Conservation (phyloP, 2,797 vertebrate species). For the Arctocebus calabarensis region DNA sequence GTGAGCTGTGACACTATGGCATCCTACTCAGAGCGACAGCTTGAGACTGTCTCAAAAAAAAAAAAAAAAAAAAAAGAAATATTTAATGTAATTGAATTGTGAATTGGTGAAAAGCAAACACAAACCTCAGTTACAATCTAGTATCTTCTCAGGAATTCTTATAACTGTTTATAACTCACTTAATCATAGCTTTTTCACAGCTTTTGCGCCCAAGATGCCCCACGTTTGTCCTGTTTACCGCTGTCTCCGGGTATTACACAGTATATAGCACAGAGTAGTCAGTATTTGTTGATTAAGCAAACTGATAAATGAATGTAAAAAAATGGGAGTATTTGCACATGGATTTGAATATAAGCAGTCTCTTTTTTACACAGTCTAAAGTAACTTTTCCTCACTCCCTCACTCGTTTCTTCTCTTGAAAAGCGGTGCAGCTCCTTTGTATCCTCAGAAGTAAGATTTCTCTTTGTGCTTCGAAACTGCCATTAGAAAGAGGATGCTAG, state of each 20-base stretch:
- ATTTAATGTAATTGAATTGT: background rate
- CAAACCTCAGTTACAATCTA: background rate
- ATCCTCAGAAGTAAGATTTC: background rate
- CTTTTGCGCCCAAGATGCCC: background rate
- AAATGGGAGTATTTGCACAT: background rate
- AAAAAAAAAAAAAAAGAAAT: no score
- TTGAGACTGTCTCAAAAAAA: no score
- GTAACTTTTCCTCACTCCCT: background rate
- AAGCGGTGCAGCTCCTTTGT: background rate
- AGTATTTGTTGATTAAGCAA: background rate
- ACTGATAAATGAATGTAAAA: background rate
- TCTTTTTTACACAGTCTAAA: constrained; percentile 6
- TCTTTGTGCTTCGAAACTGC: background rate
- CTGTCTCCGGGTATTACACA: background rate
- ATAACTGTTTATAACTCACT: background rate
- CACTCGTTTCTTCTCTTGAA: background rate
- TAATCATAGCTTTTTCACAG: background rate
- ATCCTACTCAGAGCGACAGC: no score
- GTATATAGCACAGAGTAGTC: background rate
- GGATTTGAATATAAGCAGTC: background rate
- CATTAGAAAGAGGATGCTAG: background rate
- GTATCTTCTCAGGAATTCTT: background rate
- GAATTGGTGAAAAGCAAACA: background rate
- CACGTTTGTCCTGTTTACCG: background rate
- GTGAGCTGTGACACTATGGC: no score